phyloP scores from a whole-genome alignment of 2,888 invertebrate species.

The Helicoverpa assulta region DNA sequence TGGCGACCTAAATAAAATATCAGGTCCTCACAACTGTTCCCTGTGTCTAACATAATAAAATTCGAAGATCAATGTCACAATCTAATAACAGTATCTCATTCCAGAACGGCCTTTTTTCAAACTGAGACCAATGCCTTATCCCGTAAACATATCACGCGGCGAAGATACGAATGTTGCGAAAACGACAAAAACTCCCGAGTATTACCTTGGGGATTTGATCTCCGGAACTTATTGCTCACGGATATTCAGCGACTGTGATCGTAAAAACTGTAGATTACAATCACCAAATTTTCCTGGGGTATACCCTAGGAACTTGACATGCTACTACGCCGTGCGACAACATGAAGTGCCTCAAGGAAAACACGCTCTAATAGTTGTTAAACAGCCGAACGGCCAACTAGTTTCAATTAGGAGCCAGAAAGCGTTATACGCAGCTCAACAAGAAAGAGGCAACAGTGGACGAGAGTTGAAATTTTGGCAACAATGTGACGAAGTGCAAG shows the following conservation, averaged over 20 bases:
- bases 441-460: conserved; percentile 90
- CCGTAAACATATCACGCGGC: conserved; percentile 87
- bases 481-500: conserved; percentile 96
- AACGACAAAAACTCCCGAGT: conserved; percentile 89
- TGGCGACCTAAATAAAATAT: conserved; percentile 13
- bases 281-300: conserved; percentile 98
- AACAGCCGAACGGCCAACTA: conserved; percentile 95
- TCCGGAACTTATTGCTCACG: conserved; percentile 97
- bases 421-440: conserved; percentile 91
- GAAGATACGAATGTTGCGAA: conserved; percentile 83
- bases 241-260: conserved; percentile 97
- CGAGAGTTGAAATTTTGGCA: conserved; percentile 93
- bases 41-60: conserved; percentile 42
- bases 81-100: conserved; percentile 74
- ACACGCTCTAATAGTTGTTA: conserved; percentile 96
- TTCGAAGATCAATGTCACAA: conserved; percentile 45
- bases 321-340: conserved; percentile 97
- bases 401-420: conserved; percentile 95
- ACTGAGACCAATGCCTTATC: conserved; percentile 84
- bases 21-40: conserved; percentile 7
- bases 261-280: conserved; percentile 96
- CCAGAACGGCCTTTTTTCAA: conserved; percentile 89
- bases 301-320: conserved; percentile 98
- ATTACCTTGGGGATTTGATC: conserved; percentile 96
- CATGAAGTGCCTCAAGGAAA: conserved; percentile 96